phyloP scores from a whole-genome alignment of 2,113 vertebrate genomes.

The Vulpes vulpes region DNA sequence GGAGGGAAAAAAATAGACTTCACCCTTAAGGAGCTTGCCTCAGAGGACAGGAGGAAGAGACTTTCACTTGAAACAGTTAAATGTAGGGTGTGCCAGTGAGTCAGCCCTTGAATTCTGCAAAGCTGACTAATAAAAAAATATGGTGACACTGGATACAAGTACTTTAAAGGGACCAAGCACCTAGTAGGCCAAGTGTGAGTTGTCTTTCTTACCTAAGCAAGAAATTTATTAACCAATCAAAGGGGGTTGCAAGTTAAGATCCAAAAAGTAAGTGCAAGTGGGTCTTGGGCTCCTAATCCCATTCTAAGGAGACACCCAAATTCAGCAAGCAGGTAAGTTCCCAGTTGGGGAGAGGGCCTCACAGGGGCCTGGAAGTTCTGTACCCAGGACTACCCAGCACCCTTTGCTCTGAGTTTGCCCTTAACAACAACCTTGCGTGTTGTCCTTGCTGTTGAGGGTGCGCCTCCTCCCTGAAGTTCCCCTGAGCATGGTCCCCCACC shows the following conservation, averaged over 20 bases:
- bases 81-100: not conserved
- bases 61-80: not conserved
- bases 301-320: not conserved
- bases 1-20: not conserved
- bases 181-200: not conserved
- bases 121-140: conserved; percentile 1
- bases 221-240: not conserved
- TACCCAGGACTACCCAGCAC: not conserved
- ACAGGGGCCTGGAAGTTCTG: not conserved
- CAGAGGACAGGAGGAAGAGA: not conserved
- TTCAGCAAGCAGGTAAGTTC: not conserved
- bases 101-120: not conserved
- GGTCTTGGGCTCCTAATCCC: not conserved
- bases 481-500: not conserved
- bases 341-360: not conserved
- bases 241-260: not conserved
- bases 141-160: not conserved
- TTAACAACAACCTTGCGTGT: not conserved
- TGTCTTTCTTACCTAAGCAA: not conserved
- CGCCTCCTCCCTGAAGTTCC: not conserved
- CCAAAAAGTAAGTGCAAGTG: not conserved
- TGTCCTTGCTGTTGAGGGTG: not conserved
- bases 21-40: not conserved
- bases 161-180: not conserved
- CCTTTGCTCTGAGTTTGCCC: not conserved